Base-by-base conservation (phyloP, 1,140 invertebrate species). In the Panonychus citri region DNA sequence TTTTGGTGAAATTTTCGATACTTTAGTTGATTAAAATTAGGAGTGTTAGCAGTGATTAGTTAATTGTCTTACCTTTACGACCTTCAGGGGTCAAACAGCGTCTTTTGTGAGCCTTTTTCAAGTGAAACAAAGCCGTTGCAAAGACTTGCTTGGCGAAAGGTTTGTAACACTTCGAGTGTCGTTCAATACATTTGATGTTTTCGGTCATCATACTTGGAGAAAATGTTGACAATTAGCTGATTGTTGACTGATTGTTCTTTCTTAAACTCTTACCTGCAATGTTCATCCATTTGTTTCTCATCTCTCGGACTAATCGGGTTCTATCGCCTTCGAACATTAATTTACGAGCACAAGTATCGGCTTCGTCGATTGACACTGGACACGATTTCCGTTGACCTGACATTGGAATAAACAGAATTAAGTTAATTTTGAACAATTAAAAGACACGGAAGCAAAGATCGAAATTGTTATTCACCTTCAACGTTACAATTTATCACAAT, bases 291-390 rank as follows among this genome's bases (percentile, higher is more conserved):
- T 19, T 46, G n/a, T 46, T 46, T 19, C 12, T 52, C 25, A 37
- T 17, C 26, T 27, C 50, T 17, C 10, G 53, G 53, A 54, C 27
- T 15, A 54, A 54, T 5, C 53, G 53, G 13, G 19, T n/a, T 24
- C 53, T 28, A 28, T 54, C 53, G 7, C 53, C 53, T 40, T 54
- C 53, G 21, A 54, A 54, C 53, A 54, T 54, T 37, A 54, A 25
- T 26, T 17, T 28, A 27, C 37, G 17, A 21, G 53, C 53, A 42
- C 53, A 54, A 15, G 15, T 54, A 42, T 54, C 53, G 3, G 53
- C 53, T 42, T 54, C 19, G 12, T 15, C 17, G 15, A 54, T 21
- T 42, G 53, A 39, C 15, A 42, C 24, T 12, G 53, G 39, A n/a
- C 53, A 54, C 10, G 28, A 27, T 42, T 54, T 54, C 10, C 43